Conservation (phyloP, 2,888 invertebrate genomes). For the Drosophila nigricruria region DNA sequence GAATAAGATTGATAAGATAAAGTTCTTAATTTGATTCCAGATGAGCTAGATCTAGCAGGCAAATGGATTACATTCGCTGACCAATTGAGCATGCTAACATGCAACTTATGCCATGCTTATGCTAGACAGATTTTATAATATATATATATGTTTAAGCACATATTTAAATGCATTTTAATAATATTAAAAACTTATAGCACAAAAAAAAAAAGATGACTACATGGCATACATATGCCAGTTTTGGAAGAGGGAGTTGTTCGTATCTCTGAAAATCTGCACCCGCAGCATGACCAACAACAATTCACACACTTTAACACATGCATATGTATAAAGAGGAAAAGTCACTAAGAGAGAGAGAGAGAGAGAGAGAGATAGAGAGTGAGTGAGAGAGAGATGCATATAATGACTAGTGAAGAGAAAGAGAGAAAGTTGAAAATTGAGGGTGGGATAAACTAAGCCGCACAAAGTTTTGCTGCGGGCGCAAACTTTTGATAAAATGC, state of each 20-base stretch:
- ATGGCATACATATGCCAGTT: not conserved
- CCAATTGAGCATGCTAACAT: not conserved
- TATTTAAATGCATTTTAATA: constrained; percentile 5
- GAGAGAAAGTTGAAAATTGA: constrained; percentile 11
- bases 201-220: not conserved
- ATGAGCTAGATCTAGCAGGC: too few species aligned
- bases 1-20: too few species aligned
- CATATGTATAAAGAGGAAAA: not conserved
- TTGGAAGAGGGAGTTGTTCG: not conserved
- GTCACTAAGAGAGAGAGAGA: constrained; percentile 1
- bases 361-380: not conserved
- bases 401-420: constrained; percentile 7
- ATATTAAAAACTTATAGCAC: not conserved
- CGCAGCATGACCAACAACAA: constrained; percentile 56
- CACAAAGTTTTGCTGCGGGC: constrained; percentile 37
- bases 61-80: not conserved
- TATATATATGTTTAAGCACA: not conserved
- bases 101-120: not conserved
- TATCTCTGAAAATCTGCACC: constrained; percentile 23
- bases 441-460: constrained; percentile 15
- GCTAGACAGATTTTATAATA: not conserved
- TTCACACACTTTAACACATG: constrained; percentile 11
- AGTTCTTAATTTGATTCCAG: not conserved
- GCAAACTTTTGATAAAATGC: constrained; percentile 29
- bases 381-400: not conserved